These are phyloP conservation scores for Rhamnusium bicolor DNA, from an alignment of 2,888 invertebrate genomes.

Conservation along the genomic window DNA sequence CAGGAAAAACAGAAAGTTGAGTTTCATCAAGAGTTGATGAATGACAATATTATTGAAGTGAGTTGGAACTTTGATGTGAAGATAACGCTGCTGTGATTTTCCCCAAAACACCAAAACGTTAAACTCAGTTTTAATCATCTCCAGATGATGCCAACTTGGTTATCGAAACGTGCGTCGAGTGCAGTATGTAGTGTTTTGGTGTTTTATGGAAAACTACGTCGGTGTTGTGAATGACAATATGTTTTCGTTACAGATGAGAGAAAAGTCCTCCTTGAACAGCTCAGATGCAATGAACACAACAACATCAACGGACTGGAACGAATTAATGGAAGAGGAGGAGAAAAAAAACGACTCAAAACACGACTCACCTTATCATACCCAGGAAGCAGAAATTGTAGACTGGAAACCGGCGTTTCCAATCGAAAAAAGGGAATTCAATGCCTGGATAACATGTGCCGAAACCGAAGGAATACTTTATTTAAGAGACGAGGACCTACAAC, in stretches of 20 bases:
- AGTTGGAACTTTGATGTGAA: too few species aligned
- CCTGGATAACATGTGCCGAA: conserved; percentile 78
- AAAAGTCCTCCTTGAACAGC: not conserved
- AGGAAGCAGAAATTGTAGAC: conserved; percentile 64
- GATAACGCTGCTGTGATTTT: too few species aligned
- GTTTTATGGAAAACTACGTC: too few species aligned
- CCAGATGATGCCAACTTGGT: too few species aligned
- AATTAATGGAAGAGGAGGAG: conserved; percentile 39
- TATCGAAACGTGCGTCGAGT: too few species aligned
- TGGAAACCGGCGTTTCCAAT: conserved; percentile 78
- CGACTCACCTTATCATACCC: conserved; percentile 71
- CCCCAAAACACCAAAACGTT: too few species aligned
- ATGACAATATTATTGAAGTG: too few species aligned
- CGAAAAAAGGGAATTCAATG: conserved; percentile 73
- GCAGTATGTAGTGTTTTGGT: too few species aligned
- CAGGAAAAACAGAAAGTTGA: too few species aligned
- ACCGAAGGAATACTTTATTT: conserved; percentile 70
- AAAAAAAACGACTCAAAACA: not conserved
- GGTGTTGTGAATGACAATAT: not conserved
- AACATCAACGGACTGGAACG: conserved; percentile 31
- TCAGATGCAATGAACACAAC: not conserved
- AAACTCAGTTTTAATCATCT: too few species aligned
- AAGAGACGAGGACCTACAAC: conserved; percentile 57
- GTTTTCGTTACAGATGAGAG: not conserved
- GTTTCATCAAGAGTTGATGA: too few species aligned